phyloP scores from a whole-genome alignment of 2,113 vertebrate species.

The Equus quagga region DNA sequence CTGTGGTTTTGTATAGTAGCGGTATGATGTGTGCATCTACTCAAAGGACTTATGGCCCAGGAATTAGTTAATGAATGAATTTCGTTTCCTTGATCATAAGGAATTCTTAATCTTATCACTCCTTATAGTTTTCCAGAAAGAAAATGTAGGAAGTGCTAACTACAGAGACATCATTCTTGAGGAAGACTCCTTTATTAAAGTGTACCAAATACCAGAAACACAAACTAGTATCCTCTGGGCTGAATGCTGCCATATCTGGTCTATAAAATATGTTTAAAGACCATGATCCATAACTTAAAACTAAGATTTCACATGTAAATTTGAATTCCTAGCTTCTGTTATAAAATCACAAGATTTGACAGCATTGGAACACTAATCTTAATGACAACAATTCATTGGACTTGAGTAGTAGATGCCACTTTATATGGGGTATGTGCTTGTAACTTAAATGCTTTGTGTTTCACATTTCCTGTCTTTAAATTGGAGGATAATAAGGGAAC shows the following conservation, averaged over 20 bases:
- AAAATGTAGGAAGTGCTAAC: neutral
- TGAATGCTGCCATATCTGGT: neutral
- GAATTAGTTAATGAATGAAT: neutral
- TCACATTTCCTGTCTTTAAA: neutral
- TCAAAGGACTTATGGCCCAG: neutral
- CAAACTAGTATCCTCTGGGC: neutral
- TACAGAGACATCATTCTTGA: neutral
- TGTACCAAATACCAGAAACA: neutral
- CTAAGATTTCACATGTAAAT: neutral
- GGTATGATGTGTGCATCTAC: neutral
- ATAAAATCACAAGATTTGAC: conserved; percentile 22
- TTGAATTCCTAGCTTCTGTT: neutral
- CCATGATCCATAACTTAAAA: neutral
- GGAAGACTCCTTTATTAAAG: neutral
- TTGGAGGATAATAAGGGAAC: neutral
- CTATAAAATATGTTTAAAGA: neutral
- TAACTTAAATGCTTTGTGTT: neutral
- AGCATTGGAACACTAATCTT: neutral
- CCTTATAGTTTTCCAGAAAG: neutral
- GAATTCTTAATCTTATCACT: neutral
- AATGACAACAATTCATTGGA: neutral
- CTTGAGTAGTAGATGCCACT: neutral
- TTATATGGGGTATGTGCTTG: neutral
- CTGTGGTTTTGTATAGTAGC: neutral
- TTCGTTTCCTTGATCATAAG: neutral